A percentile compares a stretch with the other conserved stretches of the same genome.
Conservation (phyloP, 2,888 invertebrate genomes). For the Dicyrtomina minuta region DNA sequence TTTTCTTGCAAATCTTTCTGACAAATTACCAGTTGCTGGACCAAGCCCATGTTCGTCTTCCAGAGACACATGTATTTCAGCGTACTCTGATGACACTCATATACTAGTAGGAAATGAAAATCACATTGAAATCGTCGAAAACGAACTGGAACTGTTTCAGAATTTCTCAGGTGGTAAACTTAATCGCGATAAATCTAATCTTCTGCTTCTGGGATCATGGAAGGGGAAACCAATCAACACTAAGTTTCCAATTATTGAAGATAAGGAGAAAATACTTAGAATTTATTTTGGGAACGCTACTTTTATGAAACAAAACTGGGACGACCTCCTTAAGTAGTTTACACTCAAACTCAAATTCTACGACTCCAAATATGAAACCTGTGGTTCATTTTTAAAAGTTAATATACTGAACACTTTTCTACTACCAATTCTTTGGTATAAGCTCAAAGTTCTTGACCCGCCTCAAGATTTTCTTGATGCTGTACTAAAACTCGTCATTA, state of each 20-base stretch:
- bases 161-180: not conserved
- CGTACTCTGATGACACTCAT: not conserved
- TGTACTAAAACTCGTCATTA: not conserved
- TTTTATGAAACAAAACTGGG: conserved; percentile 9
- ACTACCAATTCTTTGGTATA: conserved; percentile 2
- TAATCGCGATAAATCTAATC: not conserved
- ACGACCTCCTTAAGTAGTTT: not conserved
- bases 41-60: not conserved
- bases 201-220: not conserved
- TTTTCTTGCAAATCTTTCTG: not conserved
- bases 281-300: not conserved
- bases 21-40: not conserved
- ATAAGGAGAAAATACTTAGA: conserved; percentile 1
- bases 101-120: not conserved
- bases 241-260: not conserved
- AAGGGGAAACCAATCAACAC: too few species aligned
- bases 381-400: not conserved
- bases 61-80: not conserved
- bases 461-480: not conserved
- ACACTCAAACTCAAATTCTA: not conserved
- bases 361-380: not conserved
- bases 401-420: conserved; percentile 1
- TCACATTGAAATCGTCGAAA: not conserved
- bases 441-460: not conserved
- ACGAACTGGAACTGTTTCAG: not conserved